A percentile compares a stretch with the other conserved stretches of the same genome.
These are phyloP conservation scores for Orius laevigatus DNA, from an alignment of 1,140 invertebrate genomes.

Conservation along the genomic window DNA sequence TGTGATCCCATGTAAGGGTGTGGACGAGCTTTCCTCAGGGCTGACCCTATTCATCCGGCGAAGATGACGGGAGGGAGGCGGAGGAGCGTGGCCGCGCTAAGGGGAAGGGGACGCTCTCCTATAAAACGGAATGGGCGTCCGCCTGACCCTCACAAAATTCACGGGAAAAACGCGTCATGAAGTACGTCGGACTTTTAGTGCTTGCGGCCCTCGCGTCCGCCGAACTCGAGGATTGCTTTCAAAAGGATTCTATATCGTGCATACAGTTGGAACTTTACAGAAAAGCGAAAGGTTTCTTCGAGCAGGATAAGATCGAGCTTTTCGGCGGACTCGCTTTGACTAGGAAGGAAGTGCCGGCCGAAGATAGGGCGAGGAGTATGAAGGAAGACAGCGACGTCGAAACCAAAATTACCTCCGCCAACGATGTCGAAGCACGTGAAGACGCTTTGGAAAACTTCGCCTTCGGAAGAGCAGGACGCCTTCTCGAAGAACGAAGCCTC, in stretches of 20 bases:
- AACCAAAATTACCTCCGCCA: conserved; percentile 31
- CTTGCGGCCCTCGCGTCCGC: conserved; percentile 20
- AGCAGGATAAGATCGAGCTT: conserved; percentile 37
- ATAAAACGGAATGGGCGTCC: too few relatives aligned
- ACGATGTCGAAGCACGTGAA: conserved; percentile 35
- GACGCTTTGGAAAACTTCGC: conserved; percentile 40
- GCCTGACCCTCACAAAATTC: too few relatives aligned
- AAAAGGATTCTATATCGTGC: conserved; percentile 47
- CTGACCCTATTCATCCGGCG: too few relatives aligned
- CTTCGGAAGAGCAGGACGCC: conserved; percentile 33
- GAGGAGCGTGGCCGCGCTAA: too few relatives aligned
- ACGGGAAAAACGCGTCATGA: too few relatives aligned
- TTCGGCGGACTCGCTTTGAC: conserved; percentile 38
- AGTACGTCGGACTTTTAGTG: too few relatives aligned
- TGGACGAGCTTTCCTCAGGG: too few relatives aligned
- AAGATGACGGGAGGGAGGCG: too few relatives aligned
- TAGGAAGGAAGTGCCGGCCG: conserved; percentile 20
- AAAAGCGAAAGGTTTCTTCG: conserved; percentile 41
- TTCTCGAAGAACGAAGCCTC: conserved; percentile 39
- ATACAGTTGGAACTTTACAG: conserved; percentile 42
- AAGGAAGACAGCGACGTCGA: conserved; percentile 27
- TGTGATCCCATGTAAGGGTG: too few relatives aligned
- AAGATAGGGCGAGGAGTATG: conserved; percentile 4
- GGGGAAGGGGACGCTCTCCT: too few relatives aligned
- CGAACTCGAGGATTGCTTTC: conserved; percentile 34